Percentiles rank a stretch among this genome's conserved stretches.
These are phyloP conservation scores for Saccopteryx bilineata DNA, from an alignment of 2,113 vertebrate genomes.

Conservation along the genomic window DNA sequence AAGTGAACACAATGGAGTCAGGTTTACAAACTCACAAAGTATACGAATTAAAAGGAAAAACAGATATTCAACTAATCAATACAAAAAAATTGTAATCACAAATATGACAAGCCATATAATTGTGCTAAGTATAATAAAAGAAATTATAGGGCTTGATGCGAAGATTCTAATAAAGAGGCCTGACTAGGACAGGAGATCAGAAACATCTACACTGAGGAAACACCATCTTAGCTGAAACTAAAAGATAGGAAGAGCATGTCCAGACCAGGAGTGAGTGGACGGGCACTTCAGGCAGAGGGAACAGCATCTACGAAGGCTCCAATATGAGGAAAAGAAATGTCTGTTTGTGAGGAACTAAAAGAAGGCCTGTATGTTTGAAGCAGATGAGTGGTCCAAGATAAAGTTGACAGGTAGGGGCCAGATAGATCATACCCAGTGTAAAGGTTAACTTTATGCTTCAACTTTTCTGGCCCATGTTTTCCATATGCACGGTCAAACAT, in stretches of 20 bases:
- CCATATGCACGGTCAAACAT: neutral
- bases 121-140: neutral
- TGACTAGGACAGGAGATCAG: neutral
- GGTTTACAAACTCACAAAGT: neutral
- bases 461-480: neutral
- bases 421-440: neutral
- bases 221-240: neutral
- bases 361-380: neutral
- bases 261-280: neutral
- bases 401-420: neutral
- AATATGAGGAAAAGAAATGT: neutral
- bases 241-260: neutral
- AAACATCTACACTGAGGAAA: neutral
- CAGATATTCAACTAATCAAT: neutral
- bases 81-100: neutral
- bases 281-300: neutral
- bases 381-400: neutral
- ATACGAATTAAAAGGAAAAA: neutral
- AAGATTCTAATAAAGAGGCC: neutral
- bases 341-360: neutral
- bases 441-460: neutral
- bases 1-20: neutral
- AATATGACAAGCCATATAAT: neutral
- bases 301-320: neutral
- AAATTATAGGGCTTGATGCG: neutral